Conservation (phyloP, 2,113 vertebrate genomes). For the Tamias sibiricus region DNA sequence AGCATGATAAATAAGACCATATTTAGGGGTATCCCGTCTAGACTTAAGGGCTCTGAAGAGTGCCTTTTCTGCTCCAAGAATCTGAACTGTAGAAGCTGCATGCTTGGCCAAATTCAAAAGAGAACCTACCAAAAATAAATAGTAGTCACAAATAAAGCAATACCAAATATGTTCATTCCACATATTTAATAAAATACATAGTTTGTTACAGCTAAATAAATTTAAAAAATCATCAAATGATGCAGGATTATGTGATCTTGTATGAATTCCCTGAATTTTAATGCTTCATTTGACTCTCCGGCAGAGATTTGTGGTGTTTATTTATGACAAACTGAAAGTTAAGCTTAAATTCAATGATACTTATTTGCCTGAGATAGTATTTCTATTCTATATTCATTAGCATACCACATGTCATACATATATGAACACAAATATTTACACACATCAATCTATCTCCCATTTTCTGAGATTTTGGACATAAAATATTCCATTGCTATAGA, state of each 20-base stretch:
- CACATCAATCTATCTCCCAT: background rate
- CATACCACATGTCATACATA: background rate
- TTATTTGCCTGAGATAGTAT: background rate
- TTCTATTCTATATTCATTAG: background rate
- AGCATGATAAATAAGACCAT: constrained; percentile 98
- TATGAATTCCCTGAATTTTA: background rate
- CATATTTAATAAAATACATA: background rate
- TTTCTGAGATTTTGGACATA: background rate
- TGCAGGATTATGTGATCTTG: background rate
- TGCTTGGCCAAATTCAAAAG: constrained; percentile 98
- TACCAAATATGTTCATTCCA: background rate
- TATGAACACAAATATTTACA: background rate
- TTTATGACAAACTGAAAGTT: background rate
- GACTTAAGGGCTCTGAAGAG: constrained; percentile 98
- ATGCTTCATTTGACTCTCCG: background rate
- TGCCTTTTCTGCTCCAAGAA: constrained; percentile 98
- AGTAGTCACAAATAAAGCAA: background rate
- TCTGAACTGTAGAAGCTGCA: constrained; percentile 98
- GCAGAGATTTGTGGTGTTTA: background rate
- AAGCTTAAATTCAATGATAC: background rate
- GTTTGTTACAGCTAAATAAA: background rate
- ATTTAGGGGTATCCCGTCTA: constrained; percentile 97
- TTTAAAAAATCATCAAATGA: background rate
- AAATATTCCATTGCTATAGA: background rate
- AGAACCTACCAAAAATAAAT: constrained; percentile 88